These are phyloP conservation scores for Chondrosia reniformis DNA, from an alignment of 37 sponge, comb jelly and placozoan genomes.

Conservation along the genomic window DNA sequence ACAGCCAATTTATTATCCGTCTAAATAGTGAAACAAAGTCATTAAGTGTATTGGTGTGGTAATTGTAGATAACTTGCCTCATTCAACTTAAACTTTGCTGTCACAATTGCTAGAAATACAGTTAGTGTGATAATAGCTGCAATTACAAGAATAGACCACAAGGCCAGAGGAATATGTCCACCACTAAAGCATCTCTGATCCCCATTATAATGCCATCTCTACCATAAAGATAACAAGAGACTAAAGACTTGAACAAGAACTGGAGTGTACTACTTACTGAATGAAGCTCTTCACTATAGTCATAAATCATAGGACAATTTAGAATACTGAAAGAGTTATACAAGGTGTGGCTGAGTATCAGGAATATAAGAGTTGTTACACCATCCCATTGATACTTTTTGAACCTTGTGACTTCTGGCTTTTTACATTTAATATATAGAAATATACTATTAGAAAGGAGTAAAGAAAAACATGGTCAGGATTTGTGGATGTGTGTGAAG, in stretches of 20 bases:
- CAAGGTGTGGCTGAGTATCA: not conserved
- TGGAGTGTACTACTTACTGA: not conserved
- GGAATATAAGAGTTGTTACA: not conserved
- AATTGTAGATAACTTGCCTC: too few relatives aligned
- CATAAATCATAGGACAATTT: conserved; percentile 7
- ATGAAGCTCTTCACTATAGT: not conserved
- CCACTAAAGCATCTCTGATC: conserved; percentile 51
- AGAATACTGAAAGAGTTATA: not conserved
- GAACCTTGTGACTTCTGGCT: too few relatives aligned
- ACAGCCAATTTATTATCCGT: too few relatives aligned
- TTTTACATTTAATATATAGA: not conserved
- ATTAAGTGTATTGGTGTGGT: too few relatives aligned
- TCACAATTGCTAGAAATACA: not conserved
- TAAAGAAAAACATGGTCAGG: not conserved
- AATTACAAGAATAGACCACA: conserved; percentile 38
- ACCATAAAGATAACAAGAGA: not conserved
- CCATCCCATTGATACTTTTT: conserved; percentile 16
- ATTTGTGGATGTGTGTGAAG: not conserved
- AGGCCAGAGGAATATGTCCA: conserved; percentile 36
- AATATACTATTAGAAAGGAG: not conserved
- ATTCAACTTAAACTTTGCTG: too few relatives aligned
- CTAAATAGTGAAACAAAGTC: too few relatives aligned
- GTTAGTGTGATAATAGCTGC: not conserved
- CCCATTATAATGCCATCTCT: conserved; percentile 64
- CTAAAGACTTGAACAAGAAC: not conserved